These are phyloP conservation scores for Enteromius thamalakanensis DNA, from an alignment of 2,797 vertebrate genomes.

Conservation along the genomic window DNA sequence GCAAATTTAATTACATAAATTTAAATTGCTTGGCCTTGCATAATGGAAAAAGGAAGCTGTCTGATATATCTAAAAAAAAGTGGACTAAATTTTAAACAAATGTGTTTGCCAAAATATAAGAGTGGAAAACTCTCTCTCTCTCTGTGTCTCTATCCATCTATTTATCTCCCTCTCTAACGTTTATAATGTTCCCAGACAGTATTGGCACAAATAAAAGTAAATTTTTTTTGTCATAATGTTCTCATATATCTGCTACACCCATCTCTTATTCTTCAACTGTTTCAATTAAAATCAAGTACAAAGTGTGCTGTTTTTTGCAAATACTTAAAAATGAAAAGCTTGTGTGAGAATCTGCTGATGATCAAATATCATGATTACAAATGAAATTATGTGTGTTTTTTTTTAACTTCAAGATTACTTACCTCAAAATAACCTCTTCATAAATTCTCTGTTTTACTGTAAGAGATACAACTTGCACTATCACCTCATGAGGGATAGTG, in stretches of 20 bases:
- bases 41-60: slow-evolving; percentile 32
- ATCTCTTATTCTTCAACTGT: not conserved
- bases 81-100: slow-evolving; percentile 9
- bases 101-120: not conserved
- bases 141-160: not conserved
- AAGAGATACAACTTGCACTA: not conserved
- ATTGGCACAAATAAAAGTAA: not conserved
- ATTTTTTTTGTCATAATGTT: not conserved
- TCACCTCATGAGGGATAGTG: not conserved
- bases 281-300: not conserved
- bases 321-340: not conserved
- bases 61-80: not conserved
- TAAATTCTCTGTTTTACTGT: not conserved
- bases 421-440: not conserved
- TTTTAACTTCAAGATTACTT: not conserved
- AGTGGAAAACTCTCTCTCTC: slow-evolving; percentile 1
- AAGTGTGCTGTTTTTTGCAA: not conserved
- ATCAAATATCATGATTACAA: not conserved
- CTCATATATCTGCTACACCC: not conserved
- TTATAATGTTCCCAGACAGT: no score
- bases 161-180: not conserved
- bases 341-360: not conserved
- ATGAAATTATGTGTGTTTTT: not conserved
- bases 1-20: not conserved
- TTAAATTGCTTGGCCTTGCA: slow-evolving; percentile 21